A percentile compares a stretch with the other conserved stretches of the same genome.
Conservation (phyloP, 2,888 invertebrate genomes). For the Clivina fossor region DNA sequence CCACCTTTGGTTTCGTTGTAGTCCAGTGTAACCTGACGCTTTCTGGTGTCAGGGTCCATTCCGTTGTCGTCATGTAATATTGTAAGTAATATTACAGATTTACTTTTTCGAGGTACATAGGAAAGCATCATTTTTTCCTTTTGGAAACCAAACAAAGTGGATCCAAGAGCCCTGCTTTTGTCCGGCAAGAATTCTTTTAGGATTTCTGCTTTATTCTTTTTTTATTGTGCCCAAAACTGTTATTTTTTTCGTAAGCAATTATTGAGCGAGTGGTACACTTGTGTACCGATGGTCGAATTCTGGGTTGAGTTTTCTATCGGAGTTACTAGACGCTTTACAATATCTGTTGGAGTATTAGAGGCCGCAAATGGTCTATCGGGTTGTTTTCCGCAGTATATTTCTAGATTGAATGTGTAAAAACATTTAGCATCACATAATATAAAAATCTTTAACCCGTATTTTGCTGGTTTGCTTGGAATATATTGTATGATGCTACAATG, state of each 20-base stretch:
- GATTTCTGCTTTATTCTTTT: constrained; percentile 26
- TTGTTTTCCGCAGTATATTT: constrained; percentile 23
- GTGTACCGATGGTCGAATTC: constrained; percentile 40
- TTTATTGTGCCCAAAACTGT: constrained; percentile 29
- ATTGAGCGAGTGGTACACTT: constrained; percentile 20
- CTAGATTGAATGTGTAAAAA: constrained; percentile 27
- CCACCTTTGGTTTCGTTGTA: constrained; percentile 10
- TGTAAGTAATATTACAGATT: background rate
- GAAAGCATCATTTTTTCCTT: constrained; percentile 30
- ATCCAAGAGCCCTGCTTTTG: constrained; percentile 18
- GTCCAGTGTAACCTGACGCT: constrained; percentile 6
- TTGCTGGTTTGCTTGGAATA: constrained; percentile 5
- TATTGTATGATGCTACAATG: too few species aligned
- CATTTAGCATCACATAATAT: constrained; percentile 32
- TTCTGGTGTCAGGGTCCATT: constrained; percentile 11
- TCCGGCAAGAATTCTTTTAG: constrained; percentile 17
- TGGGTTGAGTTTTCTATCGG: constrained; percentile 35
- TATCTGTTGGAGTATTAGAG: constrained; percentile 24
- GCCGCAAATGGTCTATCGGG: constrained; percentile 23
- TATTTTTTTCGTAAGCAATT: constrained; percentile 23
- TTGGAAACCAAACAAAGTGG: constrained; percentile 24
- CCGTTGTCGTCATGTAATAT: constrained; percentile 9
- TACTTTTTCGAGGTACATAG: constrained; percentile 30
- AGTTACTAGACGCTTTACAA: constrained; percentile 39
- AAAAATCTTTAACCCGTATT: constrained; percentile 35